phyloP scores from a whole-genome alignment of 2,888 invertebrate species.

The Dorcus hopei region DNA sequence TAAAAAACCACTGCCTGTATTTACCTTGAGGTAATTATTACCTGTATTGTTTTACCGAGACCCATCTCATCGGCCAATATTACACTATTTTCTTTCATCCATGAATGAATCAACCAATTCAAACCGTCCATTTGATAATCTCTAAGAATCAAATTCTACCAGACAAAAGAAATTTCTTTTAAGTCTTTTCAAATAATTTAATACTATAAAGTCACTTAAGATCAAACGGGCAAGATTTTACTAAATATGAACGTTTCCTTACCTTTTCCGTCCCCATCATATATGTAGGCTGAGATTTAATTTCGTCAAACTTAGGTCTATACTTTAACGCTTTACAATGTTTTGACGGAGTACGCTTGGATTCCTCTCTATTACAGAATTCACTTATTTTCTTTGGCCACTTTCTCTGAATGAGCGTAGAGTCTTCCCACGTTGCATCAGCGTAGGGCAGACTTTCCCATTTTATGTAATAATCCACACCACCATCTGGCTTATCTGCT shows the following conservation, averaged over 20 bases:
- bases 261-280: slow-evolving; percentile 74
- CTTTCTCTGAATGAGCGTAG: slow-evolving; percentile 75
- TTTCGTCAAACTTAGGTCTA: slow-evolving; percentile 90
- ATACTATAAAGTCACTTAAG: neutral
- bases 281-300: slow-evolving; percentile 87
- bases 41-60: slow-evolving; percentile 90
- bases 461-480: slow-evolving; percentile 92
- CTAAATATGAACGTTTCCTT: slow-evolving; percentile 5
- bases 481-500: slow-evolving; percentile 69
- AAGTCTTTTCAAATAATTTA: neutral
- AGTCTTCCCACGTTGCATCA: slow-evolving; percentile 98
- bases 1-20: slow-evolving; percentile 37
- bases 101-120: slow-evolving; percentile 98
- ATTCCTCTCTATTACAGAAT: slow-evolving; percentile 81
- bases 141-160: slow-evolving; percentile 69
- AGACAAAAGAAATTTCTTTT: slow-evolving; percentile 28
- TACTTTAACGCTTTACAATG: slow-evolving; percentile 80
- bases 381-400: slow-evolving; percentile 82
- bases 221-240: neutral
- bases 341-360: slow-evolving; percentile 86
- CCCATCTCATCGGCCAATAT: slow-evolving; percentile 99
- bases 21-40: slow-evolving; percentile 41
- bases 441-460: slow-evolving; percentile 97
- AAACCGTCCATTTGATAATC: slow-evolving; percentile 99
- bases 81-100: slow-evolving; percentile 97